Evolutionary conservation across 2,113 vertebrate genomes (phyloP).

Genomic region (Butastur rufipennis): DNA sequence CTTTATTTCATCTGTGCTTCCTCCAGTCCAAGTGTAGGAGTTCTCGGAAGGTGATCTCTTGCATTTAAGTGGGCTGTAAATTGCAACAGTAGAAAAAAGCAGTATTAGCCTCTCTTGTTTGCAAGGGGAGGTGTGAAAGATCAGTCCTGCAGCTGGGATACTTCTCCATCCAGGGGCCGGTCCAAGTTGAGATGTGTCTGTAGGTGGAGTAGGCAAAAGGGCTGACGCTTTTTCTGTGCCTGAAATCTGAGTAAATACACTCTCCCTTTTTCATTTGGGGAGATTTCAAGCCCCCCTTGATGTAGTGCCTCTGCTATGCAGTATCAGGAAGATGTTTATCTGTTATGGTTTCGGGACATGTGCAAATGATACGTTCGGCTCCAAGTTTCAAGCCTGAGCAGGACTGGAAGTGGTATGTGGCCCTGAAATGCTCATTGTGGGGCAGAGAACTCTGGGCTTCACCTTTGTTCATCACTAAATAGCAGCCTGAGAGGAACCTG

Average conservation of each 20-base stretch:
- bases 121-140: background rate
- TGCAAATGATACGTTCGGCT: background rate
- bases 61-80: background rate
- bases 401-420: background rate
- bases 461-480: background rate
- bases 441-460: background rate
- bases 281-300: background rate
- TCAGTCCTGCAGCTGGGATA: background rate
- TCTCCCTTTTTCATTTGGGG: background rate
- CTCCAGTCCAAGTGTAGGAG: background rate
- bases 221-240: background rate
- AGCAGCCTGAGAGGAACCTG: background rate
- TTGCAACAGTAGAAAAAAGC: background rate
- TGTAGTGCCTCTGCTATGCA: background rate
- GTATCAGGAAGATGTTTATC: conserved; percentile 25
- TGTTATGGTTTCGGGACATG: background rate
- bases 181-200: background rate
- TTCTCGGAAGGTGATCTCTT: background rate
- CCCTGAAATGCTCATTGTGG: background rate
- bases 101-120: background rate
- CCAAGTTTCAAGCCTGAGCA: conserved; percentile 35
- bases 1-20: background rate
- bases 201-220: background rate
- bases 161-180: background rate
- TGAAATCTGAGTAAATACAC: background rate